A percentile compares a stretch with the other conserved stretches of the same genome.
Conservation (phyloP, 2,113 vertebrate genomes). For the Globicephala melas region DNA sequence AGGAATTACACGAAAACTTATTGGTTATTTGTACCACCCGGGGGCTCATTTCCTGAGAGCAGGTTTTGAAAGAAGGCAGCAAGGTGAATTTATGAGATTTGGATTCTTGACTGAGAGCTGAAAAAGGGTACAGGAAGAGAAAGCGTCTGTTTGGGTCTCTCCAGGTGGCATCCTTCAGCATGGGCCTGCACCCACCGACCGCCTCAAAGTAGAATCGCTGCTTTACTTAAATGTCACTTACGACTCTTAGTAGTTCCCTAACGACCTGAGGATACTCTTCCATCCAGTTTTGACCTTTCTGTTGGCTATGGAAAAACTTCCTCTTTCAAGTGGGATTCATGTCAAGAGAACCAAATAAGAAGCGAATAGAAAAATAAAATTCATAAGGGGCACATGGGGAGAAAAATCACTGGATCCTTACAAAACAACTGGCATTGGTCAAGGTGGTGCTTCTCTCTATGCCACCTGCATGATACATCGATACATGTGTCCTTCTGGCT, state of each 20-base stretch:
- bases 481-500: fast-evolving
- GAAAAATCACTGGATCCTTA: neutral
- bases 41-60: neutral
- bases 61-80: neutral
- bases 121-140: neutral
- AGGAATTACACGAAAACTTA: neutral
- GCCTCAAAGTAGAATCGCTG: neutral
- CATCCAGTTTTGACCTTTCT: neutral
- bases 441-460: fast-evolving
- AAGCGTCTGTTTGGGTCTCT: neutral
- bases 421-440: neutral
- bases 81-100: neutral
- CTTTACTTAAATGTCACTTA: neutral
- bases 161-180: neutral
- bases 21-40: neutral
- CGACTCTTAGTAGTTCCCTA: neutral
- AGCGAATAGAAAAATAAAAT: conserved; percentile 25
- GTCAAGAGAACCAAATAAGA: neutral
- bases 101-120: neutral
- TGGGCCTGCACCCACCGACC: neutral
- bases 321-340: neutral
- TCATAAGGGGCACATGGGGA: neutral
- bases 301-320: neutral
- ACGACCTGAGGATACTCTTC: neutral
- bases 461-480: fast-evolving